Percentiles rank a stretch among this genome's conserved stretches.
Conservation (phyloP, 1,140 invertebrate genomes). For the Macrotrachela quadricornifera region DNA sequence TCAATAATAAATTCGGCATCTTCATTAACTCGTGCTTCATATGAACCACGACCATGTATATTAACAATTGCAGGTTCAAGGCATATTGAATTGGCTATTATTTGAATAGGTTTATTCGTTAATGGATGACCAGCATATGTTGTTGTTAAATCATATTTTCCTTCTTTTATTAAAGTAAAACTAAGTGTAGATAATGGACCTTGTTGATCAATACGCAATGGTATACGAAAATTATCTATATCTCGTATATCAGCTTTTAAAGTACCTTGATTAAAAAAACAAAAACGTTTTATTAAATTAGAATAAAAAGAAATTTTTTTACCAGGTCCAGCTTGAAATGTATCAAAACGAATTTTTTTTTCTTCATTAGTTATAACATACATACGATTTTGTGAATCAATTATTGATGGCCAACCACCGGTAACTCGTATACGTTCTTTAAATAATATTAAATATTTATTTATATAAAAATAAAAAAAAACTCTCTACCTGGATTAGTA, state of each 20-base stretch:
- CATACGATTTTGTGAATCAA: slow-evolving; percentile 48
- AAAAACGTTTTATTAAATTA: no score
- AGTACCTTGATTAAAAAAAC: no score
- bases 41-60: slow-evolving; percentile 52
- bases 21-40: slow-evolving; percentile 60
- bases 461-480: no score
- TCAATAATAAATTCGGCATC: slow-evolving; percentile 83
- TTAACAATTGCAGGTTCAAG: no score
- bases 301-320: no score
- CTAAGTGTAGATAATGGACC: slow-evolving; percentile 8
- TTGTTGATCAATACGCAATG: slow-evolving; percentile 21
- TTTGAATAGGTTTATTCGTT: slow-evolving; percentile 28
- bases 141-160: slow-evolving; percentile 34
- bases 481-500: slow-evolving; percentile 44
- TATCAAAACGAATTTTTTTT: slow-evolving; percentile 40
- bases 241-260: background rate
- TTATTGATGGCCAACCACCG: slow-evolving; percentile 45
- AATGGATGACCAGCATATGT: slow-evolving; percentile 37
- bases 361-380: slow-evolving; percentile 40
- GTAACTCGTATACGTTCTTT: slow-evolving; percentile 15
- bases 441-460: no score
- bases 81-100: slow-evolving; percentile 3
- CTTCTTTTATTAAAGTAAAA: slow-evolving; percentile 20
- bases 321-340: slow-evolving; percentile 43
- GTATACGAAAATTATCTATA: slow-evolving; percentile 14